Conservation (phyloP, 2,888 invertebrate species). For the Raillietiella orientalis region DNA sequence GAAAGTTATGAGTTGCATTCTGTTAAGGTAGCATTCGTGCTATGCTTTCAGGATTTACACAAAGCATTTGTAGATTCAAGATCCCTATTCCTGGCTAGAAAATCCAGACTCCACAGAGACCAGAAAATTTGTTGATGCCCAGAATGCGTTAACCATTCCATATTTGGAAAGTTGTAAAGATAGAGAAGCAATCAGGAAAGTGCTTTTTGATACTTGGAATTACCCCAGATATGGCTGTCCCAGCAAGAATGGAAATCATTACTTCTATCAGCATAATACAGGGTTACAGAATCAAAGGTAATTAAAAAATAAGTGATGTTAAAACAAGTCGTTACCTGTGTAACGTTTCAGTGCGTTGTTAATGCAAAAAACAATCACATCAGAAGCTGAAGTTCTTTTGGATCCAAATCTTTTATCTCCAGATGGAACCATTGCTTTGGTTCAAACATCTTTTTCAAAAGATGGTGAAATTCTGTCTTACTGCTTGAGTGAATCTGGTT, state of each 20-base stretch:
- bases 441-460: conserved; percentile 44
- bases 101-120: conserved; percentile 79
- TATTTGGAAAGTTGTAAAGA: conserved; percentile 41
- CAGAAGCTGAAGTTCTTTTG: conserved; percentile 52
- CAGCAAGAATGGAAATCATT: conserved; percentile 39
- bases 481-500: conserved; percentile 65
- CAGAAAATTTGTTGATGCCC: conserved; percentile 52
- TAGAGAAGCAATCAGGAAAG: conserved; percentile 33
- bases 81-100: conserved; percentile 88
- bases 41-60: too few species aligned
- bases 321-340: conserved; percentile 5
- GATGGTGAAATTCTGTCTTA: conserved; percentile 70
- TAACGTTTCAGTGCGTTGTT: conserved; percentile 35
- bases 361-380: conserved; percentile 41
- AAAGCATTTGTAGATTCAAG: conserved; percentile 28
- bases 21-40: too few species aligned
- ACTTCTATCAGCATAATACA: conserved; percentile 71
- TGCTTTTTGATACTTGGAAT: conserved; percentile 71
- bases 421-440: conserved; percentile 60
- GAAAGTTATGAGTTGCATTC: too few species aligned
- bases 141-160: conserved; percentile 59
- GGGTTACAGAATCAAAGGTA: conserved; percentile 90
- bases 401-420: conserved; percentile 72
- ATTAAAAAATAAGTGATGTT: conserved; percentile 4
- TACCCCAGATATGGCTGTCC: conserved; percentile 85